Evolutionary conservation across 2,113 vertebrate species (phyloP).

Genomic region (Melozone crissalis): DNA sequence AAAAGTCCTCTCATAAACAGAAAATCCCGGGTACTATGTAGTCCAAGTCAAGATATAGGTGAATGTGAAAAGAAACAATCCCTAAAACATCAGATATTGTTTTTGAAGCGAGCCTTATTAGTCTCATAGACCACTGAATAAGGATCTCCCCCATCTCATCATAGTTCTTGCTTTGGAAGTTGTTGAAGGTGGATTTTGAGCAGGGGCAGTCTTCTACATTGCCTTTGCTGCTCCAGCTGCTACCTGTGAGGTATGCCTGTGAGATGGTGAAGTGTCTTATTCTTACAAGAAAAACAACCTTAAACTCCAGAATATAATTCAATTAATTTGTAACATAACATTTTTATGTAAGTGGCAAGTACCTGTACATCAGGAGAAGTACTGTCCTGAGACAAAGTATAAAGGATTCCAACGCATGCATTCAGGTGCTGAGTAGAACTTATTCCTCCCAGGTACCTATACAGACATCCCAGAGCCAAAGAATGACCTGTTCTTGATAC

Average conservation of each 20-base stretch:
- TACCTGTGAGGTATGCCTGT: neutral
- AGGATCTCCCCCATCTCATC: neutral
- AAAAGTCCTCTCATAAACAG: neutral
- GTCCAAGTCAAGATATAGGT: neutral
- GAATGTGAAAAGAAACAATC: neutral
- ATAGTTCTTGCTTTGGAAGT: neutral
- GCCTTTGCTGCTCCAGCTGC: neutral
- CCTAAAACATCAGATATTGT: neutral
- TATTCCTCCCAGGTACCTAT: constrained; percentile 87
- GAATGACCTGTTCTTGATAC: constrained; percentile 88
- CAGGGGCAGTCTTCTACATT: neutral
- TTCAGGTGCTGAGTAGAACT: constrained; percentile 86
- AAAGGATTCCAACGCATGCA: constrained; percentile 88
- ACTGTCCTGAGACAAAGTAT: constrained; percentile 91
- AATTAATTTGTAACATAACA: neutral
- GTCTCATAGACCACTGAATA: neutral
- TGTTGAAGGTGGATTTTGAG: neutral
- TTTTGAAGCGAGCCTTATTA: neutral
- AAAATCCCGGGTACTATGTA: neutral
- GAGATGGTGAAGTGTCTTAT: neutral
- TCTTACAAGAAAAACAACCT: neutral
- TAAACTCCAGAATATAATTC: neutral
- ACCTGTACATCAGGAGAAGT: constrained; percentile 97
- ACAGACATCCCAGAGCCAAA: constrained; percentile 85
- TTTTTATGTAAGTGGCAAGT: neutral